Base-by-base conservation (phyloP, 2,888 invertebrate genomes). In the Anagyrus pseudococci region DNA sequence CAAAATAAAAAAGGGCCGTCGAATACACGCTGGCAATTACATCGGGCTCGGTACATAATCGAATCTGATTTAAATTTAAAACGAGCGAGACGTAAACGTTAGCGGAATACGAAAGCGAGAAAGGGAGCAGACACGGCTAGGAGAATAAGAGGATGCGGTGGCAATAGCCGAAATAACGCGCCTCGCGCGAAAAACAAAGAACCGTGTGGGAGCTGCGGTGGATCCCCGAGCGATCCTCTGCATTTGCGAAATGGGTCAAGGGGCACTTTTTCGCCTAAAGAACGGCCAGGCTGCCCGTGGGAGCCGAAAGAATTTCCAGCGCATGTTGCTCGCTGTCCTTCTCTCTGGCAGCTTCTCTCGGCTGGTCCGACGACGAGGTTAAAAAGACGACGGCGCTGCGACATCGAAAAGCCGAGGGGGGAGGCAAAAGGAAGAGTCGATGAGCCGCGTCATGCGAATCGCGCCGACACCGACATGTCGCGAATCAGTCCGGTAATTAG, bases 401-500 rank as follows among this genome's bases (percentile, higher is more conserved):
- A 26, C 26, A 22, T 23, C 10, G 22, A 23, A 13, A 4, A 26
- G n/a, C 13, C 17, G 2, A 37, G 41, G 20, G 19, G 37, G 43
- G 19, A 25, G n/a, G 41, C 19, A 50, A 3, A 13, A 50, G 44
- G 56, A 43, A 40, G 19, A 47, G 17, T 56, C 44, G 55, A 58
- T 55, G 44, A 48, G 2, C 19, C 13, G 17, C 41, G 33, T 15
- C 20, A 17, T 19, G 15, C 37, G 22, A 2, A 25, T 20, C 25
- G 46, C 48, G 49, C 40, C 47, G n/a, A n/a, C 17, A 15, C n/a
- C 54, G 52, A 55, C 58, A 54, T 50, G 19, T 63, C 44, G 53
- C 54, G 46, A 58, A 59, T 64, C 55, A 55, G 58, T 62, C 58
- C 55, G 52, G 55, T 64, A 64, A 64, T 64, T 64, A 64, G 63